These are phyloP conservation scores for Dromiciops gliroides DNA, from an alignment of 2,113 vertebrate species.

Conservation along the genomic window DNA sequence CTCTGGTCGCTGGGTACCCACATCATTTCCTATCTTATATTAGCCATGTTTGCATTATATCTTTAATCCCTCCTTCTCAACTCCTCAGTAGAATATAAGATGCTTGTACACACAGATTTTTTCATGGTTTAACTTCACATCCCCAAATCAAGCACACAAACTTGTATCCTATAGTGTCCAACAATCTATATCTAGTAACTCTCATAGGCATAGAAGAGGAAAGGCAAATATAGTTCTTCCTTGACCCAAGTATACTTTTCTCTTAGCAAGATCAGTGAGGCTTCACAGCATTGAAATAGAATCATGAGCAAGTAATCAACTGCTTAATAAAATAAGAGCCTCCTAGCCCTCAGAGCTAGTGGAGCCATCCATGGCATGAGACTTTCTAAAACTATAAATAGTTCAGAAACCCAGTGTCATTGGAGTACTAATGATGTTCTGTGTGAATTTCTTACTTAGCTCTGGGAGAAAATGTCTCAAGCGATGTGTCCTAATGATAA, in stretches of 20 bases:
- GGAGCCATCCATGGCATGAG: neutral
- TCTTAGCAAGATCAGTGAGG: slow-evolving; percentile 4
- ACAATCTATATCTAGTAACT: neutral
- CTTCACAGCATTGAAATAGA: slow-evolving; percentile 14
- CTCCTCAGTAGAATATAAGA: neutral
- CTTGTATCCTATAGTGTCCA: neutral
- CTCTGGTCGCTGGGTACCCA: no score
- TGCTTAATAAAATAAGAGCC: slow-evolving; percentile 1
- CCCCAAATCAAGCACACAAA: neutral
- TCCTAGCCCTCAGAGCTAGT: neutral
- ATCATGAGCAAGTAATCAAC: slow-evolving; percentile 45
- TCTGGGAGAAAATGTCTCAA: slow-evolving; percentile 62
- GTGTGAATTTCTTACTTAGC: slow-evolving; percentile 22
- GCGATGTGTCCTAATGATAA: slow-evolving; percentile 57
- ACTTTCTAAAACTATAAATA: neutral
- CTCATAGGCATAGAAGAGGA: neutral
- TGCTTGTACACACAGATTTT: neutral
- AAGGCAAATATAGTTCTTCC: neutral
- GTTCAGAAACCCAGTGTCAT: neutral
- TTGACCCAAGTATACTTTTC: neutral
- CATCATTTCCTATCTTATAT: neutral
- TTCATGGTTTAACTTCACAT: neutral
- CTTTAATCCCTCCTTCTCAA: neutral
- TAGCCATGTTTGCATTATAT: neutral
- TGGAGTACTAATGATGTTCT: neutral